Evolutionary conservation across 92 coral and sea anemone genomes (phyloP).

Genomic region (Pocillopora meandrina): DNA sequence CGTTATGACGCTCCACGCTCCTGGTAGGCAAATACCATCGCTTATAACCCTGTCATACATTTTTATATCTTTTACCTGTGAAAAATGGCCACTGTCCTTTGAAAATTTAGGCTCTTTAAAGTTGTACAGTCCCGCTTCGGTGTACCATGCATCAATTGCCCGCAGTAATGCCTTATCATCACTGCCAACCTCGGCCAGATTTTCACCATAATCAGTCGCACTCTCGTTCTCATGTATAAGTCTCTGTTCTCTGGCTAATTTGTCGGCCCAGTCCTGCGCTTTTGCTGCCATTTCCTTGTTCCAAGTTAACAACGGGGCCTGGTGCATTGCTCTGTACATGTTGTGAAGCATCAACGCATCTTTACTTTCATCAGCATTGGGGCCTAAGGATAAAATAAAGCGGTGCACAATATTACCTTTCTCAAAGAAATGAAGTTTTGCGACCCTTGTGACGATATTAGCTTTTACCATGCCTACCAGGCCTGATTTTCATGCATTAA

Average conservation of each 20-base stretch:
- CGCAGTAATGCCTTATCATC: constrained; percentile 54
- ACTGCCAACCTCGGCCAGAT: constrained; percentile 63
- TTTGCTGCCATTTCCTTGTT: constrained; percentile 48
- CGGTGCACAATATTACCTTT: neutral
- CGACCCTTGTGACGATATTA: no score
- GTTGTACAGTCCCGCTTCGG: constrained; percentile 55
- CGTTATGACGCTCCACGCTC: no score
- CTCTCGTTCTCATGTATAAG: constrained; percentile 49
- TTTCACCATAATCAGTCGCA: constrained; percentile 62
- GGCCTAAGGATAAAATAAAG: neutral
- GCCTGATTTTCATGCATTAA: no score
- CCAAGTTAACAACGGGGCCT: constrained; percentile 50
- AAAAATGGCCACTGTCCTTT: constrained; percentile 74
- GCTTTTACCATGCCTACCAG: no score
- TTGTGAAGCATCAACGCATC: constrained; percentile 68
- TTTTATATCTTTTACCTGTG: constrained; percentile 58
- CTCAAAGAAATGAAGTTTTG: no score
- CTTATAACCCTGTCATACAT: neutral
- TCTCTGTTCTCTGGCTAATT: constrained; percentile 56
- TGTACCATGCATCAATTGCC: constrained; percentile 81
- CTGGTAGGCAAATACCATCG: no score
- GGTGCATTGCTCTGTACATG: constrained; percentile 69
- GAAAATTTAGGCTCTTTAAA: constrained; percentile 49
- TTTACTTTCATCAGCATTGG: constrained; percentile 31
- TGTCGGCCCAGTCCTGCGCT: constrained; percentile 77